Conservation (phyloP, 2,888 invertebrate species). For the Hydroisotoma schaefferi region DNA sequence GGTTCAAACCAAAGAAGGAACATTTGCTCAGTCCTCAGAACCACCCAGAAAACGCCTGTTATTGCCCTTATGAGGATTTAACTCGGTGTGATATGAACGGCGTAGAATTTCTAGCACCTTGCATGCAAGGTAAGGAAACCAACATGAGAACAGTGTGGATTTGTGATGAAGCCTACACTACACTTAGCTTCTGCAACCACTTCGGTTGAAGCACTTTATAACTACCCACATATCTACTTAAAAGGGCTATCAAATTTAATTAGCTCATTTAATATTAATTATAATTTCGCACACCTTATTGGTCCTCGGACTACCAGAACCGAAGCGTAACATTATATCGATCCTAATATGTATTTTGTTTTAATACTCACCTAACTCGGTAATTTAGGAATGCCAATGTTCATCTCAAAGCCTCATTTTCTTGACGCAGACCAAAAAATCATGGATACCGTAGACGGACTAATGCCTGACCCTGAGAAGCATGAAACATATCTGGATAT, state of each 20-base stretch:
- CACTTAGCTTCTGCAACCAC: too few relatives aligned
- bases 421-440: conserved; percentile 36
- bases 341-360: too few relatives aligned
- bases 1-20: conserved; percentile 31
- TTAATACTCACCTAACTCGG: not conserved
- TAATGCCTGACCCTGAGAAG: conserved; percentile 33
- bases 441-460: conserved; percentile 37
- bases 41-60: conserved; percentile 43
- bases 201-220: too few relatives aligned
- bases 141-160: too few relatives aligned
- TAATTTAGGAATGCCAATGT: conserved; percentile 22
- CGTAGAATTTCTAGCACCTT: conserved; percentile 25
- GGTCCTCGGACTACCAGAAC: too few relatives aligned
- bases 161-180: too few relatives aligned
- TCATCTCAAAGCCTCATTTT: conserved; percentile 41
- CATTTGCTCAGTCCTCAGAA: conserved; percentile 21
- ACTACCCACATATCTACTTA: too few relatives aligned
- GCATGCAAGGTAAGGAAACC: conserved; percentile 39
- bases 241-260: too few relatives aligned
- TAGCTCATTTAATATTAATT: too few relatives aligned
- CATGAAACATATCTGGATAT: conserved; percentile 42
- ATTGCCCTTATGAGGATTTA: conserved; percentile 33
- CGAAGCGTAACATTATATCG: too few relatives aligned
- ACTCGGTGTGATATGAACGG: conserved; percentile 28
- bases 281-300: too few relatives aligned